phyloP scores from a whole-genome alignment of 2,113 vertebrate species.

The Muntiacus reevesi region DNA sequence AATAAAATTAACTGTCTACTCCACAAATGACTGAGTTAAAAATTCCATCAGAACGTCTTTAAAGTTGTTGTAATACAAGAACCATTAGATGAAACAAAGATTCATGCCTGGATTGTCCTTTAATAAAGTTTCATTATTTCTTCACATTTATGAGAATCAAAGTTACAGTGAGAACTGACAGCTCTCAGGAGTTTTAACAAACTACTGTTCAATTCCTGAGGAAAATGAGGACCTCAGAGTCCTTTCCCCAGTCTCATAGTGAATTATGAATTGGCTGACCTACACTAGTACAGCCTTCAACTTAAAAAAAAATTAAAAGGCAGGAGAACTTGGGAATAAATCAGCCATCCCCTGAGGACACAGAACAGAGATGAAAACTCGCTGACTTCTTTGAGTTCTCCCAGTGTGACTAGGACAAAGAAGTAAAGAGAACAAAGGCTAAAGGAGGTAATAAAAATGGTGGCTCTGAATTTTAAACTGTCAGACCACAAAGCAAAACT shows the following conservation, averaged over 20 bases:
- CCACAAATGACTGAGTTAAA: neutral
- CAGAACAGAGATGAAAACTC: conserved; percentile 56
- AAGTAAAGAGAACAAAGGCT: conserved; percentile 39
- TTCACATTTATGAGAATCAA: conserved; percentile 20
- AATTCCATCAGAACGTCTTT: neutral
- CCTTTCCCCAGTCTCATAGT: neutral
- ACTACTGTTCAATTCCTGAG: neutral
- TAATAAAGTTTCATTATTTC: conserved; percentile 52
- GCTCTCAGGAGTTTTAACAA: conserved; percentile 56
- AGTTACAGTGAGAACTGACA: neutral
- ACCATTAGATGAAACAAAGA: neutral
- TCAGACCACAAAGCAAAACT: conserved; percentile 29
- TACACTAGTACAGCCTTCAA: conserved; percentile 26
- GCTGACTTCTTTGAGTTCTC: conserved; percentile 53
- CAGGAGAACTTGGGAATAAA: conserved; percentile 65
- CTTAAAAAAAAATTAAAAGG: conserved; percentile 54
- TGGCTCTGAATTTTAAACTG: conserved; percentile 38
- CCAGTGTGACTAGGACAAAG: neutral
- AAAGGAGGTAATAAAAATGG: conserved; percentile 48
- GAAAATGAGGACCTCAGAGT: neutral
- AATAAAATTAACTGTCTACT: neutral
- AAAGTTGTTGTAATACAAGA: conserved; percentile 16
- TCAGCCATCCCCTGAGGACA: conserved; percentile 28
- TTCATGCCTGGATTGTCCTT: conserved; percentile 22
- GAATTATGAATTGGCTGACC: conserved; percentile 63